Conservation (phyloP, 2,113 vertebrate genomes). For the Phaethornis superciliosus region DNA sequence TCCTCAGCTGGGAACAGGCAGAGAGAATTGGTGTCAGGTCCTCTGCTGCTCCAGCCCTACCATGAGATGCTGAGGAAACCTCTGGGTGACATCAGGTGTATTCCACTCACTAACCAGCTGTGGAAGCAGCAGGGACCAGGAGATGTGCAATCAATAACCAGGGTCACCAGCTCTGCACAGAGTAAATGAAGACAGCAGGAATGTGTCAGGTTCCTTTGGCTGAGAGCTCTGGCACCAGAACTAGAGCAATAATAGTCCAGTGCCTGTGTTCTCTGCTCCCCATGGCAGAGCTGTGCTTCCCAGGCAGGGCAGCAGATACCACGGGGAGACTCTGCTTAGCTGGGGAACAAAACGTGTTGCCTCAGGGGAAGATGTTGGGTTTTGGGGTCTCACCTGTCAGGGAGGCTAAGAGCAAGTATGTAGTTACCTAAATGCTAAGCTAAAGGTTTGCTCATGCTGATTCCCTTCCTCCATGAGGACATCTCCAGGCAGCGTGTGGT, state of each 20-base stretch:
- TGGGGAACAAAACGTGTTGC: not conserved
- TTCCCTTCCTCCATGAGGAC: not conserved
- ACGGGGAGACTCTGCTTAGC: not conserved
- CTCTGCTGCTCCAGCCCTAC: accelerated
- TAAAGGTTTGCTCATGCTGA: not conserved
- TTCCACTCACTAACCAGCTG: not conserved
- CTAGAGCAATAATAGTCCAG: not conserved
- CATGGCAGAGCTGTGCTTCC: too few relatives aligned
- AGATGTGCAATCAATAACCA: not conserved
- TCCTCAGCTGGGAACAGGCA: not conserved
- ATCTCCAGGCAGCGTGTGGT: accelerated
- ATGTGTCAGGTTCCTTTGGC: not conserved
- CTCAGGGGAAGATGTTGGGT: not conserved
- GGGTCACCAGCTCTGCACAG: not conserved
- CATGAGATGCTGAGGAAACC: accelerated
- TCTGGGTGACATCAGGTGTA: not conserved
- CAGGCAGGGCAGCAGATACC: too few relatives aligned
- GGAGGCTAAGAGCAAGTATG: not conserved
- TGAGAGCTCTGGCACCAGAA: not conserved
- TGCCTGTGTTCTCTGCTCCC: not conserved
- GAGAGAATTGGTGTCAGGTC: not conserved
- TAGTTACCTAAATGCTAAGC: not conserved
- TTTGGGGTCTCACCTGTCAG: not conserved
- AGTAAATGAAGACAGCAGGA: slow-evolving; percentile 34
- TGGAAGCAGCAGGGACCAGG: not conserved